These are phyloP conservation scores for Isoperla grammatica DNA, from an alignment of 2,888 invertebrate species.

Conservation along the genomic window DNA sequence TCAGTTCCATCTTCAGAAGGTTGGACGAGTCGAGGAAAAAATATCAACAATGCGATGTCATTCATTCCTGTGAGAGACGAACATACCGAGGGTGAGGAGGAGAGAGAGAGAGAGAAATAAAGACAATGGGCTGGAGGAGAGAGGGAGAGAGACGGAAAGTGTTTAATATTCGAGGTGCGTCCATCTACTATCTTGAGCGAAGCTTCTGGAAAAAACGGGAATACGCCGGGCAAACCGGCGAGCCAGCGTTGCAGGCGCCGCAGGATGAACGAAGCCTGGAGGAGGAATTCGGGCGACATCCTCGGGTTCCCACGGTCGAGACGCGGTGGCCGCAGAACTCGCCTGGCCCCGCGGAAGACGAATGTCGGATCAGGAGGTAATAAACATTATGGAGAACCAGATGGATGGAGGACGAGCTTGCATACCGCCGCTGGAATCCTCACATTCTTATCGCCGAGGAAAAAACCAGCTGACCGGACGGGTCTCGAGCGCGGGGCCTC, in stretches of 20 bases:
- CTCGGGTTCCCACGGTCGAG: conserved; percentile 21
- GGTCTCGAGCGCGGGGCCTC: not conserved
- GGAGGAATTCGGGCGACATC: conserved; percentile 17
- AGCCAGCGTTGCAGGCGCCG: not conserved
- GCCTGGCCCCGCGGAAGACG: conserved; percentile 19
- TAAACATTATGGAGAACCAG: conserved; percentile 26
- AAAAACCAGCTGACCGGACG: conserved; percentile 14
- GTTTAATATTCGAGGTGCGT: conserved; percentile 21
- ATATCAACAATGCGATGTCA: conserved; percentile 23
- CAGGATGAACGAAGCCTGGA: not conserved
- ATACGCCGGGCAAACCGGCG: not conserved
- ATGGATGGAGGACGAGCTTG: conserved; percentile 22
- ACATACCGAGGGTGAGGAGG: conserved; percentile 8
- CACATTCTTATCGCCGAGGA: conserved; percentile 8
- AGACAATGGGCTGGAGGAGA: not conserved
- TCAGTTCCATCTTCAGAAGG: conserved; percentile 23
- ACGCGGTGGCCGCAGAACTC: conserved; percentile 13
- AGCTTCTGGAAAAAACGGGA: conserved; percentile 20
- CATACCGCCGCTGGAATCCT: conserved; percentile 18
- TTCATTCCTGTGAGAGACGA: conserved; percentile 21
- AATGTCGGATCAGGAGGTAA: conserved; percentile 25
- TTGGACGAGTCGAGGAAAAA: conserved; percentile 4
- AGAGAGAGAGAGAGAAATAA: conserved; percentile 11
- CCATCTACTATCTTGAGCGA: conserved; percentile 17
- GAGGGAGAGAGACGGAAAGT: conserved; percentile 10